Base-by-base conservation (phyloP, 2,888 invertebrate genomes). In the Drosophila kambysellisi region DNA sequence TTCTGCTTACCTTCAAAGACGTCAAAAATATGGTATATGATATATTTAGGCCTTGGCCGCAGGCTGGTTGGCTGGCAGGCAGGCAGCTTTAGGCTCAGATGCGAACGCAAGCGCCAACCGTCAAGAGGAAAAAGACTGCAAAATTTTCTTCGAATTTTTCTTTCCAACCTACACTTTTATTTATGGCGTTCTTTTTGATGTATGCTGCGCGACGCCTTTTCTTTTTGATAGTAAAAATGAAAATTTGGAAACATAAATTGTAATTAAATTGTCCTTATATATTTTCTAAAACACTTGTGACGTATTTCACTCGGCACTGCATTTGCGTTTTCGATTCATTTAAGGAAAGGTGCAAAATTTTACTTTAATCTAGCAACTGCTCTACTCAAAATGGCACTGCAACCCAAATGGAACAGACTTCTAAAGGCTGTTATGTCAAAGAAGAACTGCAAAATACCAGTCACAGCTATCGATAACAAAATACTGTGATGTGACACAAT, bases 101-200 rank as follows among this genome's bases (percentile, higher is more conserved):
- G 50, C 64, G 70, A 66, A 79, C 64, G 60, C 80, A 76, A 79
- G 63, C 76, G 71, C 77, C 76, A 73, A 78, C 57, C 43, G 68
- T 54, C 50, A 61, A 76, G 41, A 71, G 76, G 62, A 73, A 74
- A 62, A 70, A 77, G 70, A 71, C 70, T 68, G 74, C 70, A 68
- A 76, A 65, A 65, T 69, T 74, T 74, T 76, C 54, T 71, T 78
- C 63, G 33, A 75, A 41, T 64, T 69, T 67, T 65, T 74, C 79
- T 82, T 79, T 77, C 74, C 83, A 88, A 85, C 83, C 80, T 88
- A 82, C 88, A 81, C 81, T 67, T 78, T 74, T 79, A 82, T 74
- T 74, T 79, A 74, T 74, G 79, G 79, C 71, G 81, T 77, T 80
- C 66, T 64, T 30, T 59, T 58, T 59, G 57, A 56, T 74, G 65